Conservation (phyloP, 2,113 vertebrate species). For the Percopsis transmontana region DNA sequence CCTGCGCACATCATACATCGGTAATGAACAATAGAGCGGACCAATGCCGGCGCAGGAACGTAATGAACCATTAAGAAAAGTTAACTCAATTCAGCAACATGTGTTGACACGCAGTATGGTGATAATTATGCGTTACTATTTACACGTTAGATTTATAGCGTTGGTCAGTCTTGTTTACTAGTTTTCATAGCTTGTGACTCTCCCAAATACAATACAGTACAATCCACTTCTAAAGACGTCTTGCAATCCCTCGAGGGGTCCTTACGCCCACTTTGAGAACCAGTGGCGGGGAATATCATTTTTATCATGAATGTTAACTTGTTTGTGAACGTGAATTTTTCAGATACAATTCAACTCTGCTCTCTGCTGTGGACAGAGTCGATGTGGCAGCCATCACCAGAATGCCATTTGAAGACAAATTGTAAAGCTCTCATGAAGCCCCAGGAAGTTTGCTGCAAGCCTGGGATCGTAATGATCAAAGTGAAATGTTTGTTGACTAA, state of each 20-base stretch:
- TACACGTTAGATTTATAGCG: no score
- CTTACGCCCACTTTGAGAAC: neutral
- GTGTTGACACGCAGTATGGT: slow-evolving; percentile 31
- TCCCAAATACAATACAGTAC: no score
- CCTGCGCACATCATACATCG: slow-evolving; percentile 8
- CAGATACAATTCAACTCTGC: slow-evolving; percentile 46
- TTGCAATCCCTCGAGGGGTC: no score
- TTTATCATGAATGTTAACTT: slow-evolving; percentile 38
- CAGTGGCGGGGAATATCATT: neutral
- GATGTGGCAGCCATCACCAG: slow-evolving; percentile 35
- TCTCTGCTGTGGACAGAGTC: slow-evolving; percentile 28
- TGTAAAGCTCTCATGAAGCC: slow-evolving; percentile 50
- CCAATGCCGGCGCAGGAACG: slow-evolving; percentile 44
- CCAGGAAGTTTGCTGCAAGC: slow-evolving; percentile 64
- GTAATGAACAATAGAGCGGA: slow-evolving; percentile 53
- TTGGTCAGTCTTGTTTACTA: no score
- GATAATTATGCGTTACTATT: no score
- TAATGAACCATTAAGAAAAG: slow-evolving; percentile 50
- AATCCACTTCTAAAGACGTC: no score
- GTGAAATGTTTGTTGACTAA: slow-evolving; percentile 73
- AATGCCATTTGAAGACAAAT: slow-evolving; percentile 62
- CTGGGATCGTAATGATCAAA: slow-evolving; percentile 73
- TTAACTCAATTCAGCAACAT: slow-evolving; percentile 32
- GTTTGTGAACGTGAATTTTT: slow-evolving; percentile 45
- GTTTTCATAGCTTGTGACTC: no score